phyloP scores from a whole-genome alignment of 2,113 vertebrate species.

The Paralichthys olivaceus region DNA sequence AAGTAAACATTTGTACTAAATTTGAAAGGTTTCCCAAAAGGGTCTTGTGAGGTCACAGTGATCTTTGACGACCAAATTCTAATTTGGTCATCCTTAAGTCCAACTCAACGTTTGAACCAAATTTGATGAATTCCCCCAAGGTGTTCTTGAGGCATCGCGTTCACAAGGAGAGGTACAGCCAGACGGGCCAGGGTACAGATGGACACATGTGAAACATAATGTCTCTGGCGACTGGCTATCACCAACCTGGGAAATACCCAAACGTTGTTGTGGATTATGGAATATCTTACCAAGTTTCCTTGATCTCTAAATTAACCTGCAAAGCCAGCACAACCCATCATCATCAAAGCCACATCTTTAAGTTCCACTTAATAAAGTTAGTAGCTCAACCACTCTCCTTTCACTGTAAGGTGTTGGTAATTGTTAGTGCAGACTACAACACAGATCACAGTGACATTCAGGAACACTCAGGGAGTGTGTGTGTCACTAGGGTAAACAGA shows the following conservation, averaged over 20 bases:
- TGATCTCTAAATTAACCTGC: constrained; percentile 5
- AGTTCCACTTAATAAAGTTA: constrained; percentile 20
- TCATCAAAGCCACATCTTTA: neutral
- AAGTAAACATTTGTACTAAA: too few relatives aligned
- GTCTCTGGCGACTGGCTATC: neutral
- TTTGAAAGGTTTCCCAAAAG: too few relatives aligned
- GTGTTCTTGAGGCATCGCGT: too few relatives aligned
- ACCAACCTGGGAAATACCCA: neutral
- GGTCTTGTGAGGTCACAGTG: too few relatives aligned
- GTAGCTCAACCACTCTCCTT: constrained; percentile 3
- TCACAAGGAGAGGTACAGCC: too few relatives aligned
- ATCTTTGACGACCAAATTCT: too few relatives aligned
- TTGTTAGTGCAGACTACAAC: constrained; percentile 18
- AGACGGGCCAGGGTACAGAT: too few relatives aligned
- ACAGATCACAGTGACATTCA: constrained; percentile 52
- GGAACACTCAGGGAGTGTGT: constrained; percentile 46
- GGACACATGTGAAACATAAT: too few relatives aligned
- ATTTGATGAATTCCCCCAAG: neutral
- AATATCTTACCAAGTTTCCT: neutral
- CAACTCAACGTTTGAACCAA: neutral
- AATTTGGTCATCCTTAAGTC: too few relatives aligned
- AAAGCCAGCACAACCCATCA: constrained; percentile 23
- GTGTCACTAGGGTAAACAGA: constrained; percentile 54
- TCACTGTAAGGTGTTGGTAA: constrained; percentile 18
- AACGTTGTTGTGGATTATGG: constrained; percentile 1